phyloP scores from a whole-genome alignment of 2,797 vertebrate species.

The Apogon hyalosoma region DNA sequence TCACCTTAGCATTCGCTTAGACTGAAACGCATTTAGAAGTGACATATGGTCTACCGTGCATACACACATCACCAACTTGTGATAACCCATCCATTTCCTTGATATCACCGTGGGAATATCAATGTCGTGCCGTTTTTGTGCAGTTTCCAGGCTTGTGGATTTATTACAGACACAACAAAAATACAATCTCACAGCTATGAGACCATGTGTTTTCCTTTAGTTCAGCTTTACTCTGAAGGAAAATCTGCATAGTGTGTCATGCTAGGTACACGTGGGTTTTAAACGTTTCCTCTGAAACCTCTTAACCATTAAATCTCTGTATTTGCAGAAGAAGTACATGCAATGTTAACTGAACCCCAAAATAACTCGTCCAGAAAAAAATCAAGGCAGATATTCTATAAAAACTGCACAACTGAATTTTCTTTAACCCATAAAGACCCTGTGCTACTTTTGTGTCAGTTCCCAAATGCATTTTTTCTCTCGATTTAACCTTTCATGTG shows the following conservation, averaged over 20 bases:
- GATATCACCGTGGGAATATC: background rate
- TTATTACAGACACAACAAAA: constrained; percentile 4
- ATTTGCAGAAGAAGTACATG: background rate
- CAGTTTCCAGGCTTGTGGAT: constrained; percentile 17
- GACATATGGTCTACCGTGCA: background rate
- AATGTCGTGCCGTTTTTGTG: background rate
- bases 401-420: no score
- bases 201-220: constrained; percentile 18
- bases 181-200: constrained; percentile 1
- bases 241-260: constrained; percentile 51
- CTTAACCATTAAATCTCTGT: background rate
- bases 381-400: no score
- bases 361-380: background rate
- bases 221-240: constrained; percentile 18
- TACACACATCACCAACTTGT: background rate
- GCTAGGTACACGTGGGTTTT: constrained; percentile 12
- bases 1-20: background rate
- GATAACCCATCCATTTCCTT: constrained; percentile 1
- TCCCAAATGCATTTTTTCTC: no score
- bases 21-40: constrained; percentile 20
- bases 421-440: no score
- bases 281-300: constrained; percentile 10
- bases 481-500: no score
- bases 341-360: background rate
- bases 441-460: no score